Percentiles rank a stretch among this genome's conserved stretches.
phyloP scores from a whole-genome alignment of 2,797 vertebrate genomes.

The Mormyrops attenuatus region DNA sequence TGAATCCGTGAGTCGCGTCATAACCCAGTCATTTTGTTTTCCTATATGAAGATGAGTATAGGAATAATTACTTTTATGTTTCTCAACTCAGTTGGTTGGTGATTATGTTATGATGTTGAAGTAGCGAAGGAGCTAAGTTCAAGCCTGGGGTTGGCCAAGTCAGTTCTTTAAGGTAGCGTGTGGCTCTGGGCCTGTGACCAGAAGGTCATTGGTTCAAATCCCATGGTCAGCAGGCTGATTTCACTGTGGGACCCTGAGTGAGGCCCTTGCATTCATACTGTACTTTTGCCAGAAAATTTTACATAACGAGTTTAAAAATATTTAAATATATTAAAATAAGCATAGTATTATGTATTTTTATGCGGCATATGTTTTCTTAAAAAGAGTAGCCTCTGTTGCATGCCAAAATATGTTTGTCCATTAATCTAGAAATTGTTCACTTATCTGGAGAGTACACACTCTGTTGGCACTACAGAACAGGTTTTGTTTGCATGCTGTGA shows the following conservation, averaged over 20 bases:
- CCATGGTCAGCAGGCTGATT: not conserved
- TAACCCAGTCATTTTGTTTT: not conserved
- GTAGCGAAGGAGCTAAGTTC: not conserved
- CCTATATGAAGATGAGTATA: not conserved
- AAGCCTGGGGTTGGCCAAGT: not conserved
- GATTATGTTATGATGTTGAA: not conserved
- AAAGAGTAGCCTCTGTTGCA: not conserved
- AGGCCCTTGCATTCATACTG: not conserved
- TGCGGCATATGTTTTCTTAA: not conserved
- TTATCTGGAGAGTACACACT: not conserved
- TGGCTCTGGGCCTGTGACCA: not conserved
- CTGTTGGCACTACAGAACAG: not conserved
- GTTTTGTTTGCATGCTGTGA: not conserved
- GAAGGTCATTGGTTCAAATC: not conserved
- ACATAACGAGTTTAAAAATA: not conserved
- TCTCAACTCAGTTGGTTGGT: not conserved
- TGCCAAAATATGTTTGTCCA: not conserved
- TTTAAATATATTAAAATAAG: not conserved
- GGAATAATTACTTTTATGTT: not conserved
- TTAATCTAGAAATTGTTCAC: not conserved
- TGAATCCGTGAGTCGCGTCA: slow-evolving; percentile 66
- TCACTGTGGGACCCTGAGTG: not conserved
- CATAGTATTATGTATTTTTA: not conserved
- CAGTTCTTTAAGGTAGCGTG: not conserved
- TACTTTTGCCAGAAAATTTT: not conserved